These are phyloP conservation scores for Mesocentrotus franciscanus DNA, from an alignment of 53 echinoderm and acorn worm genomes.

Conservation along the genomic window DNA sequence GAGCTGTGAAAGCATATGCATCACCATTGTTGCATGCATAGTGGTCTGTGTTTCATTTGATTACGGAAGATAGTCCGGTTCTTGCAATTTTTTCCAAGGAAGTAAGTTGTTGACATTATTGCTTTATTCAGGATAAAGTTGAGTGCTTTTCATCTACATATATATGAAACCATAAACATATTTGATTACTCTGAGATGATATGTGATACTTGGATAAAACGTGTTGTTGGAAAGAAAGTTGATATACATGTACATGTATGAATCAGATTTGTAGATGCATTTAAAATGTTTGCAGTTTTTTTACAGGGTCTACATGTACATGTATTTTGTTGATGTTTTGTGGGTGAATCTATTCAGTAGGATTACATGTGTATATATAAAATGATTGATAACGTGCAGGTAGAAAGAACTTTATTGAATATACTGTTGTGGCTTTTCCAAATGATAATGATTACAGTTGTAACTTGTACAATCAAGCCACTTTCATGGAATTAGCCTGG, in stretches of 20 bases:
- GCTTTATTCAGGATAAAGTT: neutral
- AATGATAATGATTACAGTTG: too few relatives aligned
- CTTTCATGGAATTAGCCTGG: too few relatives aligned
- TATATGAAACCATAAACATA: neutral
- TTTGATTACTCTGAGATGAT: neutral
- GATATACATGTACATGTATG: too few relatives aligned
- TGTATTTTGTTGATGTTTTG: too few relatives aligned
- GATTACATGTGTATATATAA: too few relatives aligned
- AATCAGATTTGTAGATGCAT: neutral
- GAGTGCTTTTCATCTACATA: neutral
- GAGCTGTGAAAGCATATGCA: neutral
- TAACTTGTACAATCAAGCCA: too few relatives aligned
- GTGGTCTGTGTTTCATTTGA: neutral
- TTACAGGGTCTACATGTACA: too few relatives aligned
- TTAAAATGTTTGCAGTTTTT: neutral
- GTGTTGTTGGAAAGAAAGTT: neutral
- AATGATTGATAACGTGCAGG: too few relatives aligned
- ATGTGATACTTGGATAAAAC: neutral
- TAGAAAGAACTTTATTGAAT: too few relatives aligned
- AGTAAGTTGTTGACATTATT: neutral
- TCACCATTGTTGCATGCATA: neutral
- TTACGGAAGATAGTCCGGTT: neutral
- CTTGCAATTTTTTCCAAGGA: constrained; percentile 12
- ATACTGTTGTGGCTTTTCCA: too few relatives aligned
- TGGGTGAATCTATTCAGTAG: too few relatives aligned